Evolutionary conservation across 2,113 vertebrate genomes (phyloP).

Genomic region (Neogobius melanostomus): DNA sequence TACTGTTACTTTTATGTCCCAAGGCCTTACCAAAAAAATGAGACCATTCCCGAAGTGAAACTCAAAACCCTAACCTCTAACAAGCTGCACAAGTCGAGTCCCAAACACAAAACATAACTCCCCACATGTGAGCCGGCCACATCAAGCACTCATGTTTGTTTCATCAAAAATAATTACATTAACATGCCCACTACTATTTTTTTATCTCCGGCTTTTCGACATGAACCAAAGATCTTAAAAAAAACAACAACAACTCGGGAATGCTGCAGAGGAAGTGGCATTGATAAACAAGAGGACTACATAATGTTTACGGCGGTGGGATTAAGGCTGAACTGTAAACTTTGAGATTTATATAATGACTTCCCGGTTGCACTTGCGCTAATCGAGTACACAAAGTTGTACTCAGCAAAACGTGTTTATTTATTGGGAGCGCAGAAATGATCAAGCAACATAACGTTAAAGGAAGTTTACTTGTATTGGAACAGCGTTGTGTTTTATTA

Average conservation of each 20-base stretch:
- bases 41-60: constrained; percentile 44
- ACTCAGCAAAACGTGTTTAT: not conserved
- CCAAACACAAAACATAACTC: constrained; percentile 56
- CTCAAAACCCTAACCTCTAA: constrained; percentile 16
- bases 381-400: not conserved
- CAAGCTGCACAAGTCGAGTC: constrained; percentile 22
- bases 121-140: constrained; percentile 69
- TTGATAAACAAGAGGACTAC: constrained; percentile 73
- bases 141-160: constrained; percentile 65
- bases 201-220: constrained; percentile 21
- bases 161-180: constrained; percentile 66
- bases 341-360: constrained; percentile 72
- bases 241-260: constrained; percentile 17
- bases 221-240: constrained; percentile 33
- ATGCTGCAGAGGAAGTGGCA: constrained; percentile 32
- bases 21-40: constrained; percentile 31
- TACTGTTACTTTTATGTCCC: constrained; percentile 45
- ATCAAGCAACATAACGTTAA: not conserved
- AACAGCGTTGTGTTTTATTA: too few species aligned
- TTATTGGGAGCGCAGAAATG: not conserved
- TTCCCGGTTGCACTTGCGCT: constrained; percentile 54
- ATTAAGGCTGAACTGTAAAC: constrained; percentile 70
- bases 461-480: too few species aligned
- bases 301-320: constrained; percentile 69
- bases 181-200: constrained; percentile 23